These are phyloP conservation scores for Hirtodrosophila confusa DNA, from an alignment of 2,888 invertebrate genomes.

Conservation along the genomic window DNA sequence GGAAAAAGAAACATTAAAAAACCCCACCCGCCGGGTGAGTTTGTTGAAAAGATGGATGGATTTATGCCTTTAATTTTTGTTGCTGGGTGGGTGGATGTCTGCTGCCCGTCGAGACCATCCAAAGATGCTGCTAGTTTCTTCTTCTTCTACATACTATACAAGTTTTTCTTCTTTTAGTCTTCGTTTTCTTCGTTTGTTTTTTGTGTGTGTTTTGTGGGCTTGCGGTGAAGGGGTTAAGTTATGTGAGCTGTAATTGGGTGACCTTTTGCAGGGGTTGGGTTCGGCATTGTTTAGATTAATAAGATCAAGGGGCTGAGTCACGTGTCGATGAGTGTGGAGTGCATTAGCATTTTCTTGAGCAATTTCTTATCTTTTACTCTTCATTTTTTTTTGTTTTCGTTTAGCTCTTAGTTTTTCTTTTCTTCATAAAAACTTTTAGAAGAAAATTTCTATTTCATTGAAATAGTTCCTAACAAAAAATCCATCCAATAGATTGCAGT, in stretches of 20 bases:
- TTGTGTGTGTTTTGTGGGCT: neutral
- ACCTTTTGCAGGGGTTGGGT: conserved; percentile 44
- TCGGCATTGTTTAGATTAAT: conserved; percentile 47
- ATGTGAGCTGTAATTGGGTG: conserved; percentile 55
- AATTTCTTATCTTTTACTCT: conserved; percentile 29
- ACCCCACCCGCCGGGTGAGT: conserved; percentile 31
- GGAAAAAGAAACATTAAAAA: conserved; percentile 11
- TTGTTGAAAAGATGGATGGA: conserved; percentile 76
- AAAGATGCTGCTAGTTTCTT: conserved; percentile 1
- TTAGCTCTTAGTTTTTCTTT: neutral
- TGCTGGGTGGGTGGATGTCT: conserved; percentile 37
- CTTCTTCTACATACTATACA: neutral
- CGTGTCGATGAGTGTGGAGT: conserved; percentile 30
- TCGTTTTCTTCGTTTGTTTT: conserved; percentile 1
- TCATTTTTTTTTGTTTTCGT: conserved; percentile 9
- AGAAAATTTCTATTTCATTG: too few species aligned
- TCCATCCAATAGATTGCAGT: too few species aligned
- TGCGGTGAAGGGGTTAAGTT: conserved; percentile 48
- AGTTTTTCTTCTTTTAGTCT: conserved; percentile 18
- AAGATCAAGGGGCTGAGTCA: conserved; percentile 25
- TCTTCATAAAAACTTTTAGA: neutral
- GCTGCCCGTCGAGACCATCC: conserved; percentile 47
- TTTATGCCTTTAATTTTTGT: conserved; percentile 53
- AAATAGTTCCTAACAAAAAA: too few species aligned
- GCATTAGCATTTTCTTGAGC: conserved; percentile 19